Evolutionary conservation across 35 echinoderm and acorn worm genomes (phyloP), one percentile per base, ranked within the genome.

Genomic region (Stichopus chloronotus): DNA sequence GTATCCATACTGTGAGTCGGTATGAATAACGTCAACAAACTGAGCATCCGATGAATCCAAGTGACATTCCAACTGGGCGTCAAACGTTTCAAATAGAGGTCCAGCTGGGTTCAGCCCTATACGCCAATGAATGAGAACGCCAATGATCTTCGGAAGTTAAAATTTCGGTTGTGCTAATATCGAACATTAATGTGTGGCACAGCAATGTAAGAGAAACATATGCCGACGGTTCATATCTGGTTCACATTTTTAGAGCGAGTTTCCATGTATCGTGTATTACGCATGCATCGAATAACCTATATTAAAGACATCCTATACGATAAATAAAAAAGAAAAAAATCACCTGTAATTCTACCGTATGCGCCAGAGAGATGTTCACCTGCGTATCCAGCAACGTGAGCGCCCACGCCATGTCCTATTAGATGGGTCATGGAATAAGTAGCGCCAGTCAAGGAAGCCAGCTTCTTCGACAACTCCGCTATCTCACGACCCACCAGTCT

Each of bases 391-490:
- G 78, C 76, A 0, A 93, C 76, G 56, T 96, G 95, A 25, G 92
- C 86, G 2, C 95, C 95, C 12, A 96, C 63, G 56, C 95, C 93
- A 72, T 93, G 92, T 8, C 95, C 95, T 23, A 96, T 91, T 11
- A 96, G 25, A 43, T 96, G 92, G 92, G 91, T 96, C 7, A 22
- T 74, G 2, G 56, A 16, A 55, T 91, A 96, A 0, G 77, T 56
- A 12, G 92, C 92, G n/a, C 87, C 80, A 5, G 78, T 91, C 19
- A 88, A 19, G 6, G 5, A 17, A 10, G 9, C 12, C 13, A 88
- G 85, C 60, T 53, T 60, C 19, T 9, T 16, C 43, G 85, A n/a
- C 17, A 88, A 30, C 17, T 8, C 5, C 23, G 17, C 80, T 22
- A 83, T 56, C 43, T 95, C 91, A 9, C 92, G 72, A 0, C 95